Conservation (phyloP, 2,113 vertebrate species). For the Corythornis madagascariensis region DNA sequence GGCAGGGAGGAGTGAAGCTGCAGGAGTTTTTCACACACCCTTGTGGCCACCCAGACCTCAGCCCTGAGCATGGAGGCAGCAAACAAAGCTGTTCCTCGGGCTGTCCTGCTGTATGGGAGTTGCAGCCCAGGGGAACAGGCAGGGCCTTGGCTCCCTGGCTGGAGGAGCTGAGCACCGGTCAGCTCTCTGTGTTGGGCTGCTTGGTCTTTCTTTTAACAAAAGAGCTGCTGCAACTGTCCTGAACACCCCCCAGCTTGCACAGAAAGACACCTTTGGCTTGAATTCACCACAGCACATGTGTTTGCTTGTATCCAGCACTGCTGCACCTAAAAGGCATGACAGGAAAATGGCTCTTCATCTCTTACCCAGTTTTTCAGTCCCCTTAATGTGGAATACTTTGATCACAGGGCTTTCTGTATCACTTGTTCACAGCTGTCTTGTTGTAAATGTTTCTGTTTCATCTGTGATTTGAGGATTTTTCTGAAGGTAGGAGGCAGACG, state of each 20-base stretch:
- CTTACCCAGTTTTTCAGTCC: background rate
- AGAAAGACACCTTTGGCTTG: background rate
- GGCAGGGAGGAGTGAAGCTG: background rate
- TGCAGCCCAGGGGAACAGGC: slow-evolving; percentile 35
- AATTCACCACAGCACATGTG: background rate
- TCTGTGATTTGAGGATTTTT: background rate
- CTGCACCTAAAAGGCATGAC: background rate
- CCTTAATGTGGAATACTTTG: background rate
- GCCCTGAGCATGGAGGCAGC: fast-evolving
- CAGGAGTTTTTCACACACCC: background rate
- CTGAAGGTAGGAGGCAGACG: background rate
- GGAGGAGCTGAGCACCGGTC: background rate
- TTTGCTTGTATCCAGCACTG: background rate
- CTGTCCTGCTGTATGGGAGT: background rate
- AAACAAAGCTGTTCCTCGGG: background rate
- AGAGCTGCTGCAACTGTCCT: background rate
- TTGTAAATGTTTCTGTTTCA: background rate
- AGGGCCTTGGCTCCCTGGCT: background rate
- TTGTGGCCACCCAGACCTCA: background rate
- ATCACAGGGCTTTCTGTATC: background rate
- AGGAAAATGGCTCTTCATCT: background rate
- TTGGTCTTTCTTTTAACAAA: background rate
- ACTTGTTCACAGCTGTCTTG: background rate
- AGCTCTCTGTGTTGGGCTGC: background rate
- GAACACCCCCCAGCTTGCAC: background rate